Percentiles rank a stretch among this genome's conserved stretches.
Conservation (phyloP, 2,797 vertebrate genomes). For the Threskiornis aethiopicus region DNA sequence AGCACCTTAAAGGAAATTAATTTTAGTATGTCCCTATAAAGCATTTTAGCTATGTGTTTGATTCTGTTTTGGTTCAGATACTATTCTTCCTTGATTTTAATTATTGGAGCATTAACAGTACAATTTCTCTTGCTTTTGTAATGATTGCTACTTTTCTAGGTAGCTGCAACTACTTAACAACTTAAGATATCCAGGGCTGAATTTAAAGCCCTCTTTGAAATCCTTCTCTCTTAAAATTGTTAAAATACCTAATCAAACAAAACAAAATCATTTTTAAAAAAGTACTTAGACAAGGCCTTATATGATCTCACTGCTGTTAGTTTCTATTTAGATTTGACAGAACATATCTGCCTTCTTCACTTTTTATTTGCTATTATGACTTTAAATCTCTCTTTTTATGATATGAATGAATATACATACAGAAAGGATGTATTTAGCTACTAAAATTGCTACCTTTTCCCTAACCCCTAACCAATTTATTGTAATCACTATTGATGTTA, state of each 20-base stretch:
- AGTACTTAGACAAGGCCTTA: not conserved
- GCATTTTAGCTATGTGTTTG: not conserved
- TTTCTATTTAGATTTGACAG: not conserved
- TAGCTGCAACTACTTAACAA: not conserved
- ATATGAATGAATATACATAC: not conserved
- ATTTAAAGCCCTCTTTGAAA: not conserved
- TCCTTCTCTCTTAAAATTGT: not conserved
- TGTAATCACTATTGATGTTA: not conserved
- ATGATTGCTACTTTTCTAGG: not conserved
- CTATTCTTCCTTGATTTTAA: not conserved
- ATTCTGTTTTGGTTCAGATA: not conserved
- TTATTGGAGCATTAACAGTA: not conserved
- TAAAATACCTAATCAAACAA: not conserved
- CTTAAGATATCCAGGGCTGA: not conserved
- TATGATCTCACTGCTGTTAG: not conserved
- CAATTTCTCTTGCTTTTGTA: not conserved
- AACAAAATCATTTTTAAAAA: not conserved
- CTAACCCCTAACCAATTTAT: not conserved
- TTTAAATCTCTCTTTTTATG: not conserved
- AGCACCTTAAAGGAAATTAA: not conserved
- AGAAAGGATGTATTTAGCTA: not conserved
- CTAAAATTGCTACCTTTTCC: not conserved
- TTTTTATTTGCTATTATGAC: not conserved
- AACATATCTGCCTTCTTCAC: not conserved
- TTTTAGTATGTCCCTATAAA: not conserved